Base-by-base conservation (phyloP, 2,888 invertebrate species). In the Cosmia pyralina region DNA sequence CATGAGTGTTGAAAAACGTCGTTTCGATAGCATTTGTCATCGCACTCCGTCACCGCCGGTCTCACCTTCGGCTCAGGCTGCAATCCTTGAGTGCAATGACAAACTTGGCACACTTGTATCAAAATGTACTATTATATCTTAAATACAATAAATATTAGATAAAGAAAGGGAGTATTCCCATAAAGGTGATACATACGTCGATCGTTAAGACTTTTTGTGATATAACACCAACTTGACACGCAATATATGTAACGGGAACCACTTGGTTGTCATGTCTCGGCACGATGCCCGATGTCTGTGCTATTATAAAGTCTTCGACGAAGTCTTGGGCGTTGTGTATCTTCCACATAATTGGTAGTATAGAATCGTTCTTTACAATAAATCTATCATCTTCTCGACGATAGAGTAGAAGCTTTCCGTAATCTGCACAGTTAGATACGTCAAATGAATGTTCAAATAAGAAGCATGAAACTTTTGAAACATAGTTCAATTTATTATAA, bases 281-380 rank as follows among this genome's bases (percentile, higher is more conserved):
- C 48, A 97, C 93, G 17, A 92, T 91, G 13, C 96, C 96, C 13
- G 91, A 89, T 8, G 91, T 92, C 69, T 93, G 90, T 2, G 93
- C 89, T 84, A 97, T 94, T 79, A 95, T 94, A 82, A 96, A 96
- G 82, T 96, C 94, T 81, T 95, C 94, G 10, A 92, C 79, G 41
- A 94, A 92, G 41, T 95, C 95, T 13, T 92, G 86, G 1, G 92
- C 80, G 79, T 95, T 95, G 53, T 91, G 88, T 82, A 97, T 93
- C 86, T 93, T 92, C 97, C 97, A 97, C 90, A 94, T 94, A 62
- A 97, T 89, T 19, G 96, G 93, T 63, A 97, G 89, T 50, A 96
- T 93, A 0, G 97, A 96, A 85, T 96, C 95, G 86, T 97, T 97
- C 71, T 93, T 95, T 38, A 97, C 91, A 62, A 93, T 96, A 59